Percentiles rank a stretch among this genome's conserved stretches.
These are phyloP conservation scores for Leistus spinibarbis DNA, from an alignment of 2,888 invertebrate genomes.

Conservation along the genomic window DNA sequence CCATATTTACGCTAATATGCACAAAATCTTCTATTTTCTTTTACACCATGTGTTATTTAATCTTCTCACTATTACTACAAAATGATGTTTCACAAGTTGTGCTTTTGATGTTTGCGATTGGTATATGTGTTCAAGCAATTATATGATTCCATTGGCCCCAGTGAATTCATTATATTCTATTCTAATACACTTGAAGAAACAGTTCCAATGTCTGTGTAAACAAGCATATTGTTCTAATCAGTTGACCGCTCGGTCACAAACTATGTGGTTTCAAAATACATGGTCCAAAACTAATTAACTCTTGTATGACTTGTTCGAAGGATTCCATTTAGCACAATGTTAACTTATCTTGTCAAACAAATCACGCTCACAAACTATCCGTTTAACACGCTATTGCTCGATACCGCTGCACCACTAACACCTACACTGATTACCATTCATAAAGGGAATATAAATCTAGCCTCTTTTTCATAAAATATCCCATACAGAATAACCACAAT, in stretches of 20 bases:
- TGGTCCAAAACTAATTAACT: background rate
- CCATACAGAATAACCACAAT: too few relatives aligned
- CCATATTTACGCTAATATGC: too few relatives aligned
- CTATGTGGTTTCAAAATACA: background rate
- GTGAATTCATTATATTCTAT: background rate
- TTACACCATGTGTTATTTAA: too few relatives aligned
- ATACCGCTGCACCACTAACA: background rate
- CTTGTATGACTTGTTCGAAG: background rate
- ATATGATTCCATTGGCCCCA: too few relatives aligned
- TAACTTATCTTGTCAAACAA: background rate
- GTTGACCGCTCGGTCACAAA: background rate
- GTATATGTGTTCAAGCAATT: too few relatives aligned
- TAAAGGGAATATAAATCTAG: too few relatives aligned
- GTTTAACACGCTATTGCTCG: background rate
- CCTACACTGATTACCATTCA: too few relatives aligned
- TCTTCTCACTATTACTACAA: too few relatives aligned
- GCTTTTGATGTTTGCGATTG: too few relatives aligned
- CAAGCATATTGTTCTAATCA: background rate
- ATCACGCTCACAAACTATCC: background rate
- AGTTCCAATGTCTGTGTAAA: background rate
- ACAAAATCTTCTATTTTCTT: too few relatives aligned
- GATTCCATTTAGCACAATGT: background rate
- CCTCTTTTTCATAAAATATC: too few relatives aligned
- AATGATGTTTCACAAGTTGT: too few relatives aligned
- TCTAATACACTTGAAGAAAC: background rate